Conservation (phyloP, 2,113 vertebrate species). For the Burhinus oedicnemus region DNA sequence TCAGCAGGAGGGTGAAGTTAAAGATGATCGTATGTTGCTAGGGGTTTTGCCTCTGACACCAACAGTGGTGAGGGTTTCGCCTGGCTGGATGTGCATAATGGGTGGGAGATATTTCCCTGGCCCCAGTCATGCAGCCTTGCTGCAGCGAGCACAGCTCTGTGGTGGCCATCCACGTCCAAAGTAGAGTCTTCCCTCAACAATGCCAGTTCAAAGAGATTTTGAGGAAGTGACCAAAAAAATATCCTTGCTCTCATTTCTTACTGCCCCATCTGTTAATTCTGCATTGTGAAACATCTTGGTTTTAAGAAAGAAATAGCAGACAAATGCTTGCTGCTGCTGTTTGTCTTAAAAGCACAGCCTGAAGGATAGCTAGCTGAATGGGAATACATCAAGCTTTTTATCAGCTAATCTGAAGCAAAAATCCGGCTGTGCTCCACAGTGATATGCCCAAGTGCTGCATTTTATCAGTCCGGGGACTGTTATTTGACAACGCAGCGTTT, state of each 20-base stretch:
- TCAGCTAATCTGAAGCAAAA: constrained; percentile 36
- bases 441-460: constrained; percentile 15
- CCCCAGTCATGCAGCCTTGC: fast-evolving
- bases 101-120: neutral
- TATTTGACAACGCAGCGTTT: constrained; percentile 23
- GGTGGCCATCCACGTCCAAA: neutral
- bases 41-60: neutral
- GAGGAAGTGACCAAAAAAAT: neutral
- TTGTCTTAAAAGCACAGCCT: constrained; percentile 53
- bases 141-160: neutral
- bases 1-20: neutral
- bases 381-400: constrained; percentile 26
- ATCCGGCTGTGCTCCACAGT: neutral
- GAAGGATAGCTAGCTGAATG: neutral
- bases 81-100: neutral
- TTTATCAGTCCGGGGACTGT: constrained; percentile 28
- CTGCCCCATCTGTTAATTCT: constrained; percentile 4
- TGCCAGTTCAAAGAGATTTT: neutral
- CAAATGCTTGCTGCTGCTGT: constrained; percentile 29
- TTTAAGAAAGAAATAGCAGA: constrained; percentile 37
- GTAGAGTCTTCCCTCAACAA: neutral
- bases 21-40: neutral
- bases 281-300: neutral
- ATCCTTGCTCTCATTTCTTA: neutral
- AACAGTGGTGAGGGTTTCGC: neutral